Evolutionary conservation across 2,113 vertebrate genomes (phyloP), one percentile per base, ranked within the genome.

Genomic region (Mormyrus iriodes): DNA sequence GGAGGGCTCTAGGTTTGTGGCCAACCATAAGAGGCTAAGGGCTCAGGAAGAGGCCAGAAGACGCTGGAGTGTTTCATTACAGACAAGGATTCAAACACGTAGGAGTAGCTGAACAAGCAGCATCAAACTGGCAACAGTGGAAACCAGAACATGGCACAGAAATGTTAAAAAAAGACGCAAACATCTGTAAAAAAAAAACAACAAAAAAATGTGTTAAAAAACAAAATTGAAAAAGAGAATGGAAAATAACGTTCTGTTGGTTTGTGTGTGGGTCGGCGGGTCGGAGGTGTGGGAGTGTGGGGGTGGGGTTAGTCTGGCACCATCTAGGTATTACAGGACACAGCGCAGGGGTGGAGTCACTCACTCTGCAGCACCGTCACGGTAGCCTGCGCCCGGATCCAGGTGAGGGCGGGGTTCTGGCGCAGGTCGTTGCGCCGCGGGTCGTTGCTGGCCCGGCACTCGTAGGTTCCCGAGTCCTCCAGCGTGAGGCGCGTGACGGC

Each of bases 401-500:
- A 99, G 92, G 97, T 97, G 95, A 97, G 97, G 96, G 97, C 96
- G 65, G 97, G 97, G 90, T 99, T 99, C 94, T 98, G 97, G 91
- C 97, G 97, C 95, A 98, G 96, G 95, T 99, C 97, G 94, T 98
- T 98, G 93, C 98, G 97, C 89, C 97, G 95, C 88, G 97, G 98
- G 93, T 99, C 97, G 93, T 99, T 99, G 96, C 98, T 99, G 94
- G 97, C 98, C 95, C 98, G 97, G 97, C 97, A 99, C 96, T 99
- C 97, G 93, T 99, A 99, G 91, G 97, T 99, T 92, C 97, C 98
- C 73, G 97, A 96, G 93, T 98, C 98, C 89, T 99, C 98, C 95
- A 98, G 93, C 90, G 94, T 95, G 92, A 99, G 97, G 91, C 94
- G 96, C 84, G 96, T 96, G 91, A 99, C 95, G 88, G 95, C 97